Evolutionary conservation across 2,888 invertebrate genomes (phyloP).

Genomic region (Hyles lineata): DNA sequence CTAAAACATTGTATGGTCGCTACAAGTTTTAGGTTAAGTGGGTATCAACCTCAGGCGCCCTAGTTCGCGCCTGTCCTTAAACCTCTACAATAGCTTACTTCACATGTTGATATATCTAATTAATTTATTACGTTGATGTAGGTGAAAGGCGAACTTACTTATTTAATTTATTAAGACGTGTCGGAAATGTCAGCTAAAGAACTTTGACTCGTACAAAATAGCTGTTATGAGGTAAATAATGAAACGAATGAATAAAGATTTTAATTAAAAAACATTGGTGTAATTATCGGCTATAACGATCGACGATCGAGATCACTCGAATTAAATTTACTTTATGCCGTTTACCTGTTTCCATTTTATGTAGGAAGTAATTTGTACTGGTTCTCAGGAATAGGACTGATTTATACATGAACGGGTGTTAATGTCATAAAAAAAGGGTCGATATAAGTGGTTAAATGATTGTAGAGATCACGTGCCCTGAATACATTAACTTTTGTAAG

Average conservation of each 20-base stretch:
- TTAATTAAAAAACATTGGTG: constrained; percentile 19
- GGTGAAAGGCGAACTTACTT: constrained; percentile 18
- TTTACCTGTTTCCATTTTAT: background rate
- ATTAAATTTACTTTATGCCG: constrained; percentile 11
- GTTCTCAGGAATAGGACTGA: background rate
- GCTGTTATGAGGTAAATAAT: constrained; percentile 3
- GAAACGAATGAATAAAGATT: constrained; percentile 16
- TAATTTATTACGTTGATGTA: constrained; percentile 25
- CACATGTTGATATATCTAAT: constrained; percentile 21
- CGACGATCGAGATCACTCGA: background rate
- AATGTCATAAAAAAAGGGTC: background rate
- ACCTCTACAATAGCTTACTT: constrained; percentile 5
- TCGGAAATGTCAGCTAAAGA: constrained; percentile 20
- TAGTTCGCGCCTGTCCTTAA: constrained; percentile 13
- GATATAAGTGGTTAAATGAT: too few species aligned
- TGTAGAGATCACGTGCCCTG: too few species aligned
- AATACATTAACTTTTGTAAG: too few species aligned
- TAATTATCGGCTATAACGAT: constrained; percentile 9
- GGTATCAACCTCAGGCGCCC: background rate
- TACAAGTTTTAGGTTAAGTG: background rate
- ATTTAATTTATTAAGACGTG: constrained; percentile 10
- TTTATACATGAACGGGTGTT: background rate
- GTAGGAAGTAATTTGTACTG: background rate
- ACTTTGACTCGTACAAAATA: constrained; percentile 18
- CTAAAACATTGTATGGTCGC: too few species aligned